phyloP scores from a whole-genome alignment of 2,113 vertebrate species.

The Syrrhaptes paradoxus region DNA sequence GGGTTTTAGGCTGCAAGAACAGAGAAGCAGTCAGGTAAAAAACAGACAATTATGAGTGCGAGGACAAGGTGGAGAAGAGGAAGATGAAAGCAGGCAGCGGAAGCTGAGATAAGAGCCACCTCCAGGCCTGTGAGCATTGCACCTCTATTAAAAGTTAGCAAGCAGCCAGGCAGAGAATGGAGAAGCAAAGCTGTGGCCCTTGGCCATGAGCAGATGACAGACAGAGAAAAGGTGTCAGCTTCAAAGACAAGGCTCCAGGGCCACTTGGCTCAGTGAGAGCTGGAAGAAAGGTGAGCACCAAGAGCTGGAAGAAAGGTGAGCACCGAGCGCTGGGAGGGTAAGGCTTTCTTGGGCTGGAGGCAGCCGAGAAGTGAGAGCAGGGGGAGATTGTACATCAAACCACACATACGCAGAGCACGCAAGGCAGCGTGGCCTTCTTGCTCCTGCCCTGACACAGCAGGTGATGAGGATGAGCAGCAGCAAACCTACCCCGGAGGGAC shows the following conservation, averaged over 20 bases:
- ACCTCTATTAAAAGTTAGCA: neutral
- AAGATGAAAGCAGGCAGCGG: neutral
- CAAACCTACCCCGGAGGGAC: neutral
- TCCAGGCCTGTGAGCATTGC: neutral
- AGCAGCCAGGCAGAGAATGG: neutral
- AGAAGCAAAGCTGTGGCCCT: neutral
- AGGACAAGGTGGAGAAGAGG: neutral
- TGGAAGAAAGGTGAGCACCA: neutral
- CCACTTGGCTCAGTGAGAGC: fast-evolving
- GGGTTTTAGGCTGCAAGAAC: neutral
- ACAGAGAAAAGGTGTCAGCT: neutral
- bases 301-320: neutral
- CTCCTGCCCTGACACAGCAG: neutral
- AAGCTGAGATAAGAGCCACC: neutral
- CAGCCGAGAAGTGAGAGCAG: neutral
- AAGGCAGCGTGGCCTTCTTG: neutral
- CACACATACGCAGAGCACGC: fast-evolving
- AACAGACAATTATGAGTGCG: neutral
- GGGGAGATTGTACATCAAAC: neutral
- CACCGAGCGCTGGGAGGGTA: neutral
- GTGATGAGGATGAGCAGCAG: neutral
- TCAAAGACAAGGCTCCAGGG: neutral
- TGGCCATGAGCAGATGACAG: neutral
- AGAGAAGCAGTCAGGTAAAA: neutral
- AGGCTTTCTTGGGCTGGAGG: neutral